phyloP scores from a whole-genome alignment of 2,113 vertebrate species.

The Brachionichthys hirsutus region DNA sequence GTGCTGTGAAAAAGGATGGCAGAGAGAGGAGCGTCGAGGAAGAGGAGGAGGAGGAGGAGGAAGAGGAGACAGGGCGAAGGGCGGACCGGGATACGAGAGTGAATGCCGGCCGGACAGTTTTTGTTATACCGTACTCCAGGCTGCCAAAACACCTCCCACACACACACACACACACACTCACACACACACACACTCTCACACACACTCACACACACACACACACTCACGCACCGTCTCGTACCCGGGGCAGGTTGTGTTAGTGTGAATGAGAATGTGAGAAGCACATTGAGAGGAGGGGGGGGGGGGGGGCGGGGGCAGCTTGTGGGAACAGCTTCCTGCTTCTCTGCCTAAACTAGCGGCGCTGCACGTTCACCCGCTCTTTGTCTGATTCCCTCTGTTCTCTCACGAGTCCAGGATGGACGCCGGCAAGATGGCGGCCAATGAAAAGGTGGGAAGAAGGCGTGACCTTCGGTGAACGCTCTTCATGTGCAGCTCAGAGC shows the following conservation, averaged over 20 bases:
- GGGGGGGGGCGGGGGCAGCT: constrained; percentile 38
- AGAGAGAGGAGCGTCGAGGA: constrained; percentile 30
- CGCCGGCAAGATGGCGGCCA: background rate
- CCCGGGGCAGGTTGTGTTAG: constrained; percentile 18
- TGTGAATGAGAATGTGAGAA: constrained; percentile 39
- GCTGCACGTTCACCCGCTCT: constrained; percentile 23
- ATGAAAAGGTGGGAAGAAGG: constrained; percentile 1
- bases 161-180: constrained; percentile 31
- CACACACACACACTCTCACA: constrained; percentile 14
- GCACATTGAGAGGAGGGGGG: constrained; percentile 35
- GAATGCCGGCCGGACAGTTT: constrained; percentile 66
- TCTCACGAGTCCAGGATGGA: constrained; percentile 5
- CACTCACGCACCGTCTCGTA: constrained; percentile 39
- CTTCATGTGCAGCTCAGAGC: background rate
- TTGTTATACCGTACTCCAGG: constrained; percentile 48
- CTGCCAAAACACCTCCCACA: constrained; percentile 63
- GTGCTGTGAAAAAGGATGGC: constrained; percentile 56
- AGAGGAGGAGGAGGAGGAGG: constrained; percentile 22
- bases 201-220: constrained; percentile 29
- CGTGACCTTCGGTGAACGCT: background rate
- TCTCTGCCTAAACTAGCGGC: constrained; percentile 18
- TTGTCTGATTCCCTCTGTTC: constrained; percentile 4
- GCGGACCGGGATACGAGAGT: constrained; percentile 45
- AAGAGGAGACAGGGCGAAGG: constrained; percentile 38
- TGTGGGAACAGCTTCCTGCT: constrained; percentile 40